Base-by-base conservation (phyloP, 2,113 vertebrate species). In the Rhineura floridana region DNA sequence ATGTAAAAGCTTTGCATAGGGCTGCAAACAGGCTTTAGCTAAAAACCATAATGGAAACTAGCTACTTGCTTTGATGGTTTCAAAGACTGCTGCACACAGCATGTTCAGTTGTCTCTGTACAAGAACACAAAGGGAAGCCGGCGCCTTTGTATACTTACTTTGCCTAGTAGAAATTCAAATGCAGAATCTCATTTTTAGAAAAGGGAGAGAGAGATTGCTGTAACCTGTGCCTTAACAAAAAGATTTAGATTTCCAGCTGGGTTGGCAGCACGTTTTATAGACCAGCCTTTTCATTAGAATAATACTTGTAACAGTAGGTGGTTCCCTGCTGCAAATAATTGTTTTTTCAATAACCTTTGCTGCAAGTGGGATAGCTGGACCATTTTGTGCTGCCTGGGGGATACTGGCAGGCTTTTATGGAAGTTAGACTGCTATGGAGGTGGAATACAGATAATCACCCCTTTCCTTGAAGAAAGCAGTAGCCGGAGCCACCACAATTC, bases 71-170 rank as follows among this genome's bases (percentile, higher is more conserved):
- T 67, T 87, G 72, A 83, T 7, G 84, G 44, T 77, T 85, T 19
- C 55, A 9, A 85, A 89, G 13, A 85, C 42, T 13, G 70, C 82
- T 0, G 0, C 46, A 92, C 19, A 78, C 44, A 42, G 80, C 3
- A 80, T 44, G 83, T 62, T 73, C 50, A 80, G 25, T 28, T 15
- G 2, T 48, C 77, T 75, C 1, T 33, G n/a, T 39, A 46, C 39
- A 55, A 87, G 48, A 39, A 88, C 36, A 39, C 46, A 86, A 82
- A 88, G 83, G 80, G 46, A 0, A 48, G 88, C 79, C 87, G 81
- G 86, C 42, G 81, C 83, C 85, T 21, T 28, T 65, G n/a, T 90
- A 67, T 42, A n/a, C 55, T n/a, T 88, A 81, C 65, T 89, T 52
- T 42, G 12, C 13, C 6, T 83, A 21, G 0, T n/a, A 79, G 87